These are phyloP conservation scores for Ypsolopha sequella DNA, from an alignment of 2,888 invertebrate species.

Conservation along the genomic window DNA sequence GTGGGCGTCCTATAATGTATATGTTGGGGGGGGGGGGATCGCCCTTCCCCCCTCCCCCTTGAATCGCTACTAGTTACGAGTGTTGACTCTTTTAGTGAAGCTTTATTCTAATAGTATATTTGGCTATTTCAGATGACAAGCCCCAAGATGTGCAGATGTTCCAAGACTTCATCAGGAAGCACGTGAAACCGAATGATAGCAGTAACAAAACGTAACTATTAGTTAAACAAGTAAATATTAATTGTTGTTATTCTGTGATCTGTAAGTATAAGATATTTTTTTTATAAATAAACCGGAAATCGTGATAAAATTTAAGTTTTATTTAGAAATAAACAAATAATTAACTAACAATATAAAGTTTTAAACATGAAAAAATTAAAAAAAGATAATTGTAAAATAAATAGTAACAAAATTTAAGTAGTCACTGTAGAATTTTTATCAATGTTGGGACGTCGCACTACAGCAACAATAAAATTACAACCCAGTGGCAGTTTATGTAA, in stretches of 20 bases:
- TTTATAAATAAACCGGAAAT: background rate
- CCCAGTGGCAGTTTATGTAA: too few species aligned
- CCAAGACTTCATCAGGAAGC: slow-evolving; percentile 55
- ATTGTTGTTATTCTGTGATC: background rate
- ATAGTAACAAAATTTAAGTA: background rate
- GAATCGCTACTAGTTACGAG: too few species aligned
- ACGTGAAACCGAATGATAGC: slow-evolving; percentile 34
- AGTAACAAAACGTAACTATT: background rate
- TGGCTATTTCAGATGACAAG: slow-evolving; percentile 41
- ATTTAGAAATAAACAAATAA: background rate
- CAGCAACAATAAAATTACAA: background rate
- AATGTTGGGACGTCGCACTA: background rate
- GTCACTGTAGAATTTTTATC: background rate
- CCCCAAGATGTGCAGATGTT: slow-evolving; percentile 52
- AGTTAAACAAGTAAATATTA: background rate
- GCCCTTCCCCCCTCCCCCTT: too few species aligned
- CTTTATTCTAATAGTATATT: background rate
- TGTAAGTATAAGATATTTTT: background rate
- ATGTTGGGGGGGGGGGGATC: too few species aligned
- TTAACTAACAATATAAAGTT: background rate
- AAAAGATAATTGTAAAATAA: background rate
- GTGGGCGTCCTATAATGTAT: too few species aligned
- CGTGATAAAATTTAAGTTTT: background rate
- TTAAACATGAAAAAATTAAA: background rate
- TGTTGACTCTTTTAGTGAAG: too few species aligned